Evolutionary conservation across 1,140 invertebrate species (phyloP).

Genomic region (Contarinia nasturtii): DNA sequence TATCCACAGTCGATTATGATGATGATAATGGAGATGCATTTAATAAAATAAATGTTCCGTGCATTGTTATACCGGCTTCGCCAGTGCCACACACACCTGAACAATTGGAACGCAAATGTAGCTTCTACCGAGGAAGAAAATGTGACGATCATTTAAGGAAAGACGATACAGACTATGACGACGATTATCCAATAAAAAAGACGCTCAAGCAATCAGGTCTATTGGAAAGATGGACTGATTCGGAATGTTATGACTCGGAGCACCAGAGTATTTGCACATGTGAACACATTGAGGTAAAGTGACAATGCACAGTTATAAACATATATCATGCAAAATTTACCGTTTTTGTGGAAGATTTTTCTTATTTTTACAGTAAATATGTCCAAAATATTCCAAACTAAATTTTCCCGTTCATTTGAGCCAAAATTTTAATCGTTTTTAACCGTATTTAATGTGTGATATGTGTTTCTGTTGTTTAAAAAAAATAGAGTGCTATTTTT

Average conservation of each 20-base stretch:
- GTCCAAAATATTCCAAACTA: neutral
- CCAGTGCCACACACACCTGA: conserved; percentile 17
- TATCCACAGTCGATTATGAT: neutral
- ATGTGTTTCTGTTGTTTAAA: neutral
- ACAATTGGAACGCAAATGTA: conserved; percentile 21
- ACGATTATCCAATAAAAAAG: conserved; percentile 2
- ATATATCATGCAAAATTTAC: neutral
- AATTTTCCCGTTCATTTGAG: neutral
- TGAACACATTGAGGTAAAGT: conserved; percentile 22
- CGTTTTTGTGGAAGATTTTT: neutral
- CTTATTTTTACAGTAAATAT: neutral
- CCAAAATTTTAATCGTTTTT: neutral
- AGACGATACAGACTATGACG: neutral
- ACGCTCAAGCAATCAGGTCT: conserved; percentile 12
- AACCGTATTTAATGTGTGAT: neutral
- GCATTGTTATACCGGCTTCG: conserved; percentile 23
- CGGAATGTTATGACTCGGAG: conserved; percentile 16
- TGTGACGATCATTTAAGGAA: conserved; percentile 10
- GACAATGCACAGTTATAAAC: neutral
- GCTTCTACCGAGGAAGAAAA: conserved; percentile 21
- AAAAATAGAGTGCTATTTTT: neutral
- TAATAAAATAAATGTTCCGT: conserved; percentile 10
- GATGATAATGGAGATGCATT: neutral
- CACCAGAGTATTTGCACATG: conserved; percentile 18
- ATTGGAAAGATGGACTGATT: conserved; percentile 9